A percentile compares a stretch with the other conserved stretches of the same genome.
These are phyloP conservation scores for Cartodere bifasciata DNA, from an alignment of 2,888 invertebrate species.

Conservation along the genomic window DNA sequence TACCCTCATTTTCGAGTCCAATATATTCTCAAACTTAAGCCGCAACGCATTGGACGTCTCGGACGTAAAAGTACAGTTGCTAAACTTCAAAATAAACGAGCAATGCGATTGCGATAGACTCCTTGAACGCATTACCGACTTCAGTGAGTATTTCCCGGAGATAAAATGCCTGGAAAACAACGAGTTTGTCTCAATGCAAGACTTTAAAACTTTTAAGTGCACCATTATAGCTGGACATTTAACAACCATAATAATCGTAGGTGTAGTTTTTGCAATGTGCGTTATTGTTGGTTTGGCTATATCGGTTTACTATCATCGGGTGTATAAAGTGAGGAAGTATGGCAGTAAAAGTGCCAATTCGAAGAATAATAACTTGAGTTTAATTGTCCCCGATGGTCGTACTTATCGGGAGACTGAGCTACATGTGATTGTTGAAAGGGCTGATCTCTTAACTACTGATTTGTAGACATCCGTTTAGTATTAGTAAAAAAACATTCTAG, in stretches of 20 bases:
- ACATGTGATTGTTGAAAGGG: constrained; percentile 73
- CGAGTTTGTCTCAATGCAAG: constrained; percentile 22
- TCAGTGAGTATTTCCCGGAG: constrained; percentile 22
- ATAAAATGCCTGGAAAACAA: constrained; percentile 26
- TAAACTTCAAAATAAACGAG: constrained; percentile 45
- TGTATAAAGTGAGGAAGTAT: constrained; percentile 31
- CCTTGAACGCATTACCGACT: constrained; percentile 20
- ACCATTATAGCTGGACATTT: constrained; percentile 26
- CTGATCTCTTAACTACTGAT: constrained; percentile 69
- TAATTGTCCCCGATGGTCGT: constrained; percentile 70
- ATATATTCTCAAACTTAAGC: constrained; percentile 43
- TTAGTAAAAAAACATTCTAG: no score
- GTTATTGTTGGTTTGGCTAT: constrained; percentile 29
- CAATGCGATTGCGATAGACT: constrained; percentile 41
- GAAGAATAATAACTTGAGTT: constrained; percentile 45
- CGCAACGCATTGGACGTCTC: constrained; percentile 46
- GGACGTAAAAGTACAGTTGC: constrained; percentile 42
- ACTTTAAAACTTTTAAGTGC: constrained; percentile 26
- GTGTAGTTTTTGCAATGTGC: constrained; percentile 38
- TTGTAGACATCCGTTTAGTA: constrained; percentile 35
- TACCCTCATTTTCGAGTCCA: constrained; percentile 51
- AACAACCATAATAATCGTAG: constrained; percentile 29
- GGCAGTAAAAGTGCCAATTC: constrained; percentile 38
- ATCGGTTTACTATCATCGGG: constrained; percentile 33
- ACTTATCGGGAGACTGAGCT: constrained; percentile 78